Evolutionary conservation across 92 coral and sea anemone genomes (phyloP), one percentile per base, ranked within the genome.

Genomic region (Epizoanthus illoricatus): DNA sequence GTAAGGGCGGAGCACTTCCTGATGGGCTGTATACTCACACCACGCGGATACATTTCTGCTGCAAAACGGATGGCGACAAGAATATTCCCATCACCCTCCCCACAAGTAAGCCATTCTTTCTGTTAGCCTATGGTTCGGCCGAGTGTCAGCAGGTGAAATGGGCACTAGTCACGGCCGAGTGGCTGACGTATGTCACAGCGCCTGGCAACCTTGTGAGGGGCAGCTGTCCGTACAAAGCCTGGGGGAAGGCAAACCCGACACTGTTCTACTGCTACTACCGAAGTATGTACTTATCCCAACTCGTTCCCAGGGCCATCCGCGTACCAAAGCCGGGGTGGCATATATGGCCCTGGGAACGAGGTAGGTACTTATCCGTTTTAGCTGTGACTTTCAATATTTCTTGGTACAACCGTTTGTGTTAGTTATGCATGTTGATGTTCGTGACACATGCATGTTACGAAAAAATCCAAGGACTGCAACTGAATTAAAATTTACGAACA

Each of bases 81-180:
- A 64, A 41, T 41, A 55, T 69, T 9, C 87, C 76, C 3, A 87
- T 87, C 65, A 24, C 69, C 45, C 75, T 87, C 74, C 90, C 90
- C 42, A 76, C 87, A 0, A 81, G 80, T 18, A 84, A 78, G 63
- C 87, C 90, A 7, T 87, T 87, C 40, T 87, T 82, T 62, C 67
- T 87, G 84, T 61, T 87, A 23, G 80, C 90, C 7, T 55, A 69
- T 21, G 75, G 85, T 39, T 87, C 90, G 20, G 10, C 49, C 6
- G 24, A 47, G 58, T 87, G 90, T 39, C 90, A 87, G 62, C 85
- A 84, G 75, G 90, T 87, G 42, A 80, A 80, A 55, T 80, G 72
- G 72, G 84, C 84, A 21, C 47, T 80, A 54, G 84, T 36, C 10
- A 65, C 47, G 9, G 45, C 65, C 5, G 84, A 80, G 66, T 80